Conservation (phyloP, 1,140 invertebrate genomes). For the Rhynchophorus ferrugineus region DNA sequence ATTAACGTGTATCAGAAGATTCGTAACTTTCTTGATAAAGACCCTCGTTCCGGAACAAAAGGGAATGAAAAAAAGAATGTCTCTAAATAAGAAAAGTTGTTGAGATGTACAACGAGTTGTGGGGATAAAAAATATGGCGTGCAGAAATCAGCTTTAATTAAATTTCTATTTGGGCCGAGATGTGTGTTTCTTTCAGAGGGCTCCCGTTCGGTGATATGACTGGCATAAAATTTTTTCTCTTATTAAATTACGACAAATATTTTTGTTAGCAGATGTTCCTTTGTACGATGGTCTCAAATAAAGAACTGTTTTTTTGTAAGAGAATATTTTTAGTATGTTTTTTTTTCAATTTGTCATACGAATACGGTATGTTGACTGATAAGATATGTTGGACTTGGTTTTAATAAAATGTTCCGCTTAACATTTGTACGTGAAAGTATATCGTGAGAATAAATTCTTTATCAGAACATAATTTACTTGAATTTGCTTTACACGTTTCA, state of each 20-base stretch:
- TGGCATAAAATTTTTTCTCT: background rate
- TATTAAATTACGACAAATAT: background rate
- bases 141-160: background rate
- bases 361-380: no score
- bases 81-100: background rate
- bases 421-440: no score
- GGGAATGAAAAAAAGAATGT: background rate
- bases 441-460: no score
- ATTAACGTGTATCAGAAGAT: background rate
- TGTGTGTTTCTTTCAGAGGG: background rate
- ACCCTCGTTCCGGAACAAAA: background rate
- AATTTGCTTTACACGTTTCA: no score
- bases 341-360: no score
- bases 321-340: no score
- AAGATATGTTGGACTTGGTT: no score
- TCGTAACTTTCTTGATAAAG: background rate
- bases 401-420: no score
- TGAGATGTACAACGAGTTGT: background rate
- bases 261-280: background rate
- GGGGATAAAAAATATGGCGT: background rate
- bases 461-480: no score
- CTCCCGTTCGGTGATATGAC: background rate
- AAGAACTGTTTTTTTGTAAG: no score
- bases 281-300: no score
- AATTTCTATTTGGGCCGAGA: background rate